Conservation (phyloP, 2,113 vertebrate species). For the Mionectes macconnelli region DNA sequence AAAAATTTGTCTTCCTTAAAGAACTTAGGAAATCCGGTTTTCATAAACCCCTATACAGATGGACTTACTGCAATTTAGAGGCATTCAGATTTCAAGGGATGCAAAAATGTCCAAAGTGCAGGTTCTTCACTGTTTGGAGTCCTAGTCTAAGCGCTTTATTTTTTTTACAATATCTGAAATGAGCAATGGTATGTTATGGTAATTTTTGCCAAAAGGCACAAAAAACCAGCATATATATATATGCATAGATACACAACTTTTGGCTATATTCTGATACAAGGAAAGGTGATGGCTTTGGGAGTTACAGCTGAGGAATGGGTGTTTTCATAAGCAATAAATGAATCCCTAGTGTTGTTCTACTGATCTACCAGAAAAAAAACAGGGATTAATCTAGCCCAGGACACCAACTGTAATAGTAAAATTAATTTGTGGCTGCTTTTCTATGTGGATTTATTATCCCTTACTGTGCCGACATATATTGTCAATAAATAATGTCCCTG, state of each 20-base stretch:
- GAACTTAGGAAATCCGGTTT: not conserved
- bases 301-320: not conserved
- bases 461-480: not conserved
- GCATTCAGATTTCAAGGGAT: not conserved
- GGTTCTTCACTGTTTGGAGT: not conserved
- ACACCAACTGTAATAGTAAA: conserved; percentile 8
- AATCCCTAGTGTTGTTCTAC: conserved; percentile 13
- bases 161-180: not conserved
- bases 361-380: not conserved
- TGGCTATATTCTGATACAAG: not conserved
- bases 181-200: not conserved
- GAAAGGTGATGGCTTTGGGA: conserved; percentile 1
- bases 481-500: conserved; percentile 19
- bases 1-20: not conserved
- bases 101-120: not conserved
- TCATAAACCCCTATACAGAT: not conserved
- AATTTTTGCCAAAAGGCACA: conserved; percentile 7
- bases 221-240: not conserved
- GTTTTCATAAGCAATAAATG: conserved; percentile 29
- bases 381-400: conserved; percentile 29
- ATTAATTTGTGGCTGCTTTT: conserved; percentile 33
- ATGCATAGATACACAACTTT: not conserved
- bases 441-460: conserved; percentile 36
- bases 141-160: not conserved
- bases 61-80: not conserved